Base-by-base conservation (phyloP, 2,113 vertebrate genomes). In the human region DNA sequence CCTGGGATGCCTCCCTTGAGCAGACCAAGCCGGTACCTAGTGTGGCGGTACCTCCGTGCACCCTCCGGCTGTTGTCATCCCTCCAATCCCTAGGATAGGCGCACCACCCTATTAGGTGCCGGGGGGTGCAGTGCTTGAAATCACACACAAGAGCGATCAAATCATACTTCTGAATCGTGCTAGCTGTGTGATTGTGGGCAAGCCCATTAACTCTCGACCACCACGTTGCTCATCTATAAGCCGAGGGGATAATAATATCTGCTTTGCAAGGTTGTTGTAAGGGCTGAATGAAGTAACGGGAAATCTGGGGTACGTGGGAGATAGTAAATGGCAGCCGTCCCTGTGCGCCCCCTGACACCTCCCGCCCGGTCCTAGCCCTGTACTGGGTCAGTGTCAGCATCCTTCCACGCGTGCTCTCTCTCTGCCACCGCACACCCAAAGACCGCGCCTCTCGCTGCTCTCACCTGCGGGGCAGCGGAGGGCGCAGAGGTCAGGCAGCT, bases 381-480 rank as follows among this genome's bases (percentile, higher is more conserved):
- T 43, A 13, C 50, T 27, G 43, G 12, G 35, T 72, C 52, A 45
- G 32, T 0, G 0, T 43, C 66, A 12, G 80, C 43, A 25, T 10
- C 27, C 30, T 48, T 16, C 27, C 80, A 12, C 4, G 32, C 20
- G 40, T 20, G 9, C 9, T n/a, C 23, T 40, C 40, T 18, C 40
- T 18, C 14, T 0, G 16, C 12, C 18, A 32, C 27, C 5, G 25
- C 13, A 20, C 45, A 20, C 30, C 27, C 20, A 4, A 64, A 85
- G 45, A 50, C 17, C 0, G 23, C 0, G 0, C 68, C 12, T 83
- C 9, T 27, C 2, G 16, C 18, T 1, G 40, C 52, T 22, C 18
- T 66, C 40, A 55, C 17, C 79, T 14, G 8, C 52, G 3, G 4
- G 38, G 43, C 61, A 35, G 35, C 79, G 35, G 78, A 64, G 43